Evolutionary conservation across 2,113 vertebrate species (phyloP).

Genomic region (Terrapene triunguis): DNA sequence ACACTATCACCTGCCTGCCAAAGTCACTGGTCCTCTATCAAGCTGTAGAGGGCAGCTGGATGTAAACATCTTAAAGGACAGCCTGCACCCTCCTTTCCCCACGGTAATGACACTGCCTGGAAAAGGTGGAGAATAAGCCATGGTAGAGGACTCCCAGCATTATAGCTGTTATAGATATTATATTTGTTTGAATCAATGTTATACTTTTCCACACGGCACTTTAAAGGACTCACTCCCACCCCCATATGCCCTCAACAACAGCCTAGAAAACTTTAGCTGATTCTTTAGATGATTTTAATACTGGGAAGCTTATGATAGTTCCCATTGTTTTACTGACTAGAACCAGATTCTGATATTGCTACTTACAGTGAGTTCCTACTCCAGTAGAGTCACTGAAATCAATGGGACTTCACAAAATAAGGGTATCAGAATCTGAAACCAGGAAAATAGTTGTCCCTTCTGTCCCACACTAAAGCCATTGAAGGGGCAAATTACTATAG

Average conservation of each 20-base stretch:
- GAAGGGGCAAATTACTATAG: background rate
- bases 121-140: background rate
- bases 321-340: background rate
- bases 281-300: background rate
- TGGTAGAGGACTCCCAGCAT: background rate
- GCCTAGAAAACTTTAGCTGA: background rate
- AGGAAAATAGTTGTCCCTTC: background rate
- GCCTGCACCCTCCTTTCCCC: background rate
- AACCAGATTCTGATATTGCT: background rate
- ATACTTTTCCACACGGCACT: background rate
- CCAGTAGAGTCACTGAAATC: background rate
- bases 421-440: background rate
- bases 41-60: background rate
- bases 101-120: background rate
- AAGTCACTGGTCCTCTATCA: background rate
- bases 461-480: background rate
- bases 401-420: background rate
- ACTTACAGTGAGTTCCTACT: background rate
- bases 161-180: background rate
- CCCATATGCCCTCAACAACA: background rate
- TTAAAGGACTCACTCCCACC: background rate
- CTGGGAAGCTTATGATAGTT: background rate
- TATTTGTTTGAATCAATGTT: background rate
- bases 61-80: background rate
- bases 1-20: too few relatives aligned